These are phyloP conservation scores for Rousettus leschenaultii DNA, from an alignment of 2,113 vertebrate species.

Conservation along the genomic window DNA sequence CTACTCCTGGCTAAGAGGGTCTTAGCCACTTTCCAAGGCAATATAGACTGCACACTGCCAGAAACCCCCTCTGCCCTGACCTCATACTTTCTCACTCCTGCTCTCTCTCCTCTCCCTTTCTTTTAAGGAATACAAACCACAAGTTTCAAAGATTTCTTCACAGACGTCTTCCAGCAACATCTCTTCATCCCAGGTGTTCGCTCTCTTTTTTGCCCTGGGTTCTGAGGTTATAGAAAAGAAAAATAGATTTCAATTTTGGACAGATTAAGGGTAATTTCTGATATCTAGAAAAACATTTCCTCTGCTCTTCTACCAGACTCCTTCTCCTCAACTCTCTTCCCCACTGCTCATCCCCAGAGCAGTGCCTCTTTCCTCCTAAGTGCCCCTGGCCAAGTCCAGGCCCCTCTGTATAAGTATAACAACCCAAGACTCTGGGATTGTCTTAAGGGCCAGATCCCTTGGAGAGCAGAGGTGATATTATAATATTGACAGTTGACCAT, in stretches of 20 bases:
- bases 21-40: neutral
- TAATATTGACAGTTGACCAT: neutral
- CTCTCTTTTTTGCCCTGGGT: neutral
- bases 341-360: neutral
- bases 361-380: neutral
- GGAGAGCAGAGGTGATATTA: neutral
- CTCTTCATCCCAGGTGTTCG: neutral
- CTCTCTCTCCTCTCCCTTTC: neutral
- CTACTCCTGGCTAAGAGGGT: neutral
- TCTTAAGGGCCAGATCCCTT: neutral
- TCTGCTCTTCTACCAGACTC: neutral
- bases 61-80: neutral
- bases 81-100: neutral
- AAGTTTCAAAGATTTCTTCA: neutral
- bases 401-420: neutral
- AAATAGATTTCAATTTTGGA: conserved; percentile 27
- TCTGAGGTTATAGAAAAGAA: conserved; percentile 45
- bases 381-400: neutral
- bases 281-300: neutral
- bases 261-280: conserved; percentile 5
- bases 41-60: neutral
- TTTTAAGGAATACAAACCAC: conserved; percentile 30
- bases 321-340: neutral
- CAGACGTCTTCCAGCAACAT: neutral
- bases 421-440: neutral